Base-by-base conservation (phyloP, 1,140 invertebrate species). In the Drosophila arizonae region DNA sequence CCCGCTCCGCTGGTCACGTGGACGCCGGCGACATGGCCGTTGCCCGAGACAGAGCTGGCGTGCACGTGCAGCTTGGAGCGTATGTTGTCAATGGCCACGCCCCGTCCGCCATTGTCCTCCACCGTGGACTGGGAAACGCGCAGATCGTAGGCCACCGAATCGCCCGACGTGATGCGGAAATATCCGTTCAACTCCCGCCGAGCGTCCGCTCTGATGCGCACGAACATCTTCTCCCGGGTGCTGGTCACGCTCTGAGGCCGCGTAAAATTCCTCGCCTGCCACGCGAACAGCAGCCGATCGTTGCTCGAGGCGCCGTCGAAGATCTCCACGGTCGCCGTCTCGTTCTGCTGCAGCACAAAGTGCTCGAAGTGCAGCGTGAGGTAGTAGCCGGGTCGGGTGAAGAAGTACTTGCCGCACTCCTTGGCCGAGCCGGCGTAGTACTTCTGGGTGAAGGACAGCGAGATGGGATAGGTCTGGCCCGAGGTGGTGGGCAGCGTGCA, bases 51-150 rank as follows among this genome's bases (percentile, higher is more conserved):
- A 0, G 95, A 95, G 1, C 95, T 96, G 15, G 95, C 94, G 76
- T 97, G 95, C 55, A 97, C 93, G 91, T 97, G 95, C 8, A 98
- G 84, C 75, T 95, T 95, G 2, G 96, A 97, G 82, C 96, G 93
- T 51, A 98, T 92, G 89, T 97, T 97, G 91, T 98, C 96, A 6
- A 96, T 94, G 4, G 94, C 95, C 51, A 99, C 94, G 28, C 99
- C 99, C 92, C 98, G 95, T 1, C 98, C 98, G 80, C 96, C 96
- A 92, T 99, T 99, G 77, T 96, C 94, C 0, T 95, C 94, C 43
- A 99, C 95, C 24, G 95, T 94, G 15, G 96, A 96, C 73, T 96
- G 95, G 0, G 95, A 96, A 6, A 99, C 94, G 71, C 97, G 96
- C 2, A 99, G 93, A 90, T 99, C 97, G 82, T 96, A 96, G 52